Evolutionary conservation across 2,113 vertebrate species (phyloP).

Genomic region (Cairina moschata): DNA sequence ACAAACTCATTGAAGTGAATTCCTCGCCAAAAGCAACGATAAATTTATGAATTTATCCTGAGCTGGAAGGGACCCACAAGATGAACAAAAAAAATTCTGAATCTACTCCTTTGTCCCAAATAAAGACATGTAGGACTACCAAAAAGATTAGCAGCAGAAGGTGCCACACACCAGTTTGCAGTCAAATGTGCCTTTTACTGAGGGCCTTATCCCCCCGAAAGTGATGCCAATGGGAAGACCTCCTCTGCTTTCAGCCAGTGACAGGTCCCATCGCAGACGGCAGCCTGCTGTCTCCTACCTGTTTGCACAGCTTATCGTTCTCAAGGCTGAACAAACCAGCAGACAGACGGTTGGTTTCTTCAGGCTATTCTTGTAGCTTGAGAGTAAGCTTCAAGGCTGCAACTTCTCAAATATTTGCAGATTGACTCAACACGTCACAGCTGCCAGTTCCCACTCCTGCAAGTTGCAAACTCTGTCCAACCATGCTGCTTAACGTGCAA

Average conservation of each 20-base stretch:
- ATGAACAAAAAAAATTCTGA: background rate
- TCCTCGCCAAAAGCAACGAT: background rate
- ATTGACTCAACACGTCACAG: background rate
- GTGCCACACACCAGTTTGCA: background rate
- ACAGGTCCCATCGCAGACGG: background rate
- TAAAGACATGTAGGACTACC: background rate
- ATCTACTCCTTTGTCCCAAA: background rate
- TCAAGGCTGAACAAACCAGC: conserved; percentile 13
- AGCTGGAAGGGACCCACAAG: background rate
- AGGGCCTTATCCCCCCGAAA: background rate
- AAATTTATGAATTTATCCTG: background rate
- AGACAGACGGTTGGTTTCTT: background rate
- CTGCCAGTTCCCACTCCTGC: background rate
- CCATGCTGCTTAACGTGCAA: background rate
- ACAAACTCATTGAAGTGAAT: background rate
- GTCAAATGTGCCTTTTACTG: background rate
- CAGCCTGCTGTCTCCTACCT: background rate
- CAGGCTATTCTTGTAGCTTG: background rate
- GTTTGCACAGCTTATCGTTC: conserved; percentile 15
- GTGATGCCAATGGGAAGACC: background rate
- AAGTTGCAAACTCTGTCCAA: background rate
- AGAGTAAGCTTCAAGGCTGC: conserved; percentile 14
- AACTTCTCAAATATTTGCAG: conserved; percentile 28
- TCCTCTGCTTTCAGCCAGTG: background rate
- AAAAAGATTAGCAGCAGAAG: background rate